Evolutionary conservation across 1,140 invertebrate genomes (phyloP).

Genomic region (Pomacea maculata): DNA sequence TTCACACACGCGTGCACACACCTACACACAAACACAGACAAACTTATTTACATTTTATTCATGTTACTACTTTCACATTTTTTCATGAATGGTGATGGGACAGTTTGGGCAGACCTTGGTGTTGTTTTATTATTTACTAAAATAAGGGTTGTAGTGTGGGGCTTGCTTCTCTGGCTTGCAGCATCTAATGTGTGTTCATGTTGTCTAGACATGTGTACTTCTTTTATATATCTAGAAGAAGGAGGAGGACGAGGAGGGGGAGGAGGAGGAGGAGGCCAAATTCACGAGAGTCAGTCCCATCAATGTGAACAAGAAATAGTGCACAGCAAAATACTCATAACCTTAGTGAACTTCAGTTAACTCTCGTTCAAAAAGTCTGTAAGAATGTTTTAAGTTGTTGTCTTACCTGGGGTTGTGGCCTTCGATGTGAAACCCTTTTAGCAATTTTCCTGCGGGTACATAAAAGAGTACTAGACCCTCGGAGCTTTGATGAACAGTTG

Average conservation of each 20-base stretch:
- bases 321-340: too few species aligned
- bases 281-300: neutral
- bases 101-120: neutral
- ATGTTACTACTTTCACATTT: neutral
- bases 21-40: neutral
- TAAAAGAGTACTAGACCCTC: neutral
- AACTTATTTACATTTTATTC: neutral
- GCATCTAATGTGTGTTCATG: neutral
- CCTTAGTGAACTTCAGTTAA: too few species aligned
- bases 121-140: too few species aligned
- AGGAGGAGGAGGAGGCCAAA: neutral
- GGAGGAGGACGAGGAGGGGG: too few species aligned
- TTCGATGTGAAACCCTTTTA: neutral
- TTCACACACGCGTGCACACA: neutral
- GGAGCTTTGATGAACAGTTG: too few species aligned
- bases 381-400: too few species aligned
- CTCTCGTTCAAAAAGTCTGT: too few species aligned
- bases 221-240: too few species aligned
- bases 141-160: too few species aligned
- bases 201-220: neutral
- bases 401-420: neutral
- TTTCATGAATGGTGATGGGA: neutral
- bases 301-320: too few species aligned
- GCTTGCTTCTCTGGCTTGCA: neutral
- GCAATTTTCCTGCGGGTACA: neutral